phyloP scores from a whole-genome alignment of 2,888 invertebrate species.

The Drosophila limbata region DNA sequence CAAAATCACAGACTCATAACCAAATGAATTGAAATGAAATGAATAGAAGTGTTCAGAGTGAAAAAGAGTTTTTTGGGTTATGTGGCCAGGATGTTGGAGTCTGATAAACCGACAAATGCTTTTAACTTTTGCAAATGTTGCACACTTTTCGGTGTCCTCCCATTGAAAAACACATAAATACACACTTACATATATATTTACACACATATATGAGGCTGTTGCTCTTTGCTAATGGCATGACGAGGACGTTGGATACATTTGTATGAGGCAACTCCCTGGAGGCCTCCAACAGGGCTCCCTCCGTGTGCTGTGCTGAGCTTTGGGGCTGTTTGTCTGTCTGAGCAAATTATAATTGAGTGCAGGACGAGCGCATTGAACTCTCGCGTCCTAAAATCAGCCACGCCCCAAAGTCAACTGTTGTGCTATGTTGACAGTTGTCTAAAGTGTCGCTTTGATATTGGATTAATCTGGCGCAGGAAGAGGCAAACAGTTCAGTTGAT shows the following conservation, averaged over 20 bases:
- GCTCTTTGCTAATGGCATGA: constrained; percentile 71
- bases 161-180: constrained; percentile 23
- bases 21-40: constrained; percentile 45
- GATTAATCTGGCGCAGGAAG: constrained; percentile 3
- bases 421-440: neutral
- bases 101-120: constrained; percentile 68
- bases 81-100: constrained; percentile 23
- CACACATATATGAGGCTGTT: constrained; percentile 53
- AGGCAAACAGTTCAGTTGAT: neutral
- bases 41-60: constrained; percentile 29
- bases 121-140: constrained; percentile 71
- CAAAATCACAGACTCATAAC: constrained; percentile 43
- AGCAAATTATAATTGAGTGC: constrained; percentile 79
- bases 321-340: constrained; percentile 58
- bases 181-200: constrained; percentile 4
- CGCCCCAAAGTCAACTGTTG: constrained; percentile 10
- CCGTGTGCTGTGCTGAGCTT: constrained; percentile 30
- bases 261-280: constrained; percentile 39
- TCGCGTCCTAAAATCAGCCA: constrained; percentile 36
- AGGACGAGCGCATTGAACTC: constrained; percentile 74
- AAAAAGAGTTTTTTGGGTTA: constrained; percentile 32
- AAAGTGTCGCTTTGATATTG: neutral
- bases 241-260: constrained; percentile 25
- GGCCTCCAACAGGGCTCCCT: constrained; percentile 18
- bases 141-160: constrained; percentile 62